Base-by-base conservation (phyloP, 2,113 vertebrate genomes). In the Colaptes auratus region DNA sequence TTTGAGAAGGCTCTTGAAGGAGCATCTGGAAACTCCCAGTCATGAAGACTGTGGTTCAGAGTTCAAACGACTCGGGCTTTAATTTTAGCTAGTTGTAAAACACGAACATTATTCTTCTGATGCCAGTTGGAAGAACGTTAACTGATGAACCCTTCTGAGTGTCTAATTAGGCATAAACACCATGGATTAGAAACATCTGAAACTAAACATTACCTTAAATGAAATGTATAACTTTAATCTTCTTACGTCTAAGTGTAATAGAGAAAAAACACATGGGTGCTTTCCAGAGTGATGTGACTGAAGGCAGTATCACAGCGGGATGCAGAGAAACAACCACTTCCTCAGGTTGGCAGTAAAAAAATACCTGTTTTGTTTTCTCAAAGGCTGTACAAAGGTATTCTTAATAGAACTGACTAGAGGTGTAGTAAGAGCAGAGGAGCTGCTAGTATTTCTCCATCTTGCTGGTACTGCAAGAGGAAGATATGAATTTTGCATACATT, bases 331-430 rank as follows among this genome's bases (percentile, higher is more conserved):
- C 70, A 91, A 87, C 16, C 23, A 20, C 19, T 75, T 93, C 61
- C 86, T 91, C 81, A 76, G 59, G 66, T 84, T 75, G 46, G 81
- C 66, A 79, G 63, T 94, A 90, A 90, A 90, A 95, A 90, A 89
- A 48, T 39, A 86, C 28, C n/a, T 78, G 71, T 60, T 88, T 88
- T 92, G 6, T 69, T 95, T 94, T 87, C 46, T 69, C 35, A 64
- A 82, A 87, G 44, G 17, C 31, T 94, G 79, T 85, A 84, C 35
- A 82, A 82, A 92, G 13, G 33, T 89, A 59, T 82, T 92, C 48
- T 69, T 89, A 70, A 87, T 73, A 85, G 81, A 52, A 20, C 70
- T 87, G 46, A 70, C 36, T 79, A 65, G 42, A 70, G 25, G 33
- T 87, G 50, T 42, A 48, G 84, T 80, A 81, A 42, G 56, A 87